These are phyloP conservation scores for Megaptera novaeangliae DNA, from an alignment of 2,113 vertebrate species.

Conservation along the genomic window DNA sequence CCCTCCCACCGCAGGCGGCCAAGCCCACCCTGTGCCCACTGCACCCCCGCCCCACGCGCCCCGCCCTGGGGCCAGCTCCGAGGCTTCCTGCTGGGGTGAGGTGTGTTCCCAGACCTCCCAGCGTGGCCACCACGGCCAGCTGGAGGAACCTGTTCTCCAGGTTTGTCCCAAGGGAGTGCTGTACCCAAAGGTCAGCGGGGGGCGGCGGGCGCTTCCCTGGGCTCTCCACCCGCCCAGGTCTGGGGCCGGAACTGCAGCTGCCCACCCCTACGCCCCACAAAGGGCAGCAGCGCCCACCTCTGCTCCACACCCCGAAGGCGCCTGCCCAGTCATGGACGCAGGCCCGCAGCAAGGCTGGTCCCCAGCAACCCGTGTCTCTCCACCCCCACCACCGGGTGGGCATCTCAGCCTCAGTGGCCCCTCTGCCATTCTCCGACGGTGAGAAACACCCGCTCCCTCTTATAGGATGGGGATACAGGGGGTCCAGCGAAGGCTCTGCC, in stretches of 20 bases:
- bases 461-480: background rate
- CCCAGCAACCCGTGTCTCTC: background rate
- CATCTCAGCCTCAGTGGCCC: background rate
- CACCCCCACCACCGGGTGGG: background rate
- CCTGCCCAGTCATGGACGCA: background rate
- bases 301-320: rapidly evolving
- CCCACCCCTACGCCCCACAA: background rate
- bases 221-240: too few species aligned
- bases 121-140: background rate
- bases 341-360: background rate
- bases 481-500: background rate
- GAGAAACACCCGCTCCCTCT: background rate
- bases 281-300: background rate
- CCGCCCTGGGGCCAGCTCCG: background rate
- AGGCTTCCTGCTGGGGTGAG: background rate
- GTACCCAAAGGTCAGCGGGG: background rate
- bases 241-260: background rate
- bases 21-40: background rate
- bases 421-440: background rate
- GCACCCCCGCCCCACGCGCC: background rate
- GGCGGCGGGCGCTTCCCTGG: too few species aligned
- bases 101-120: background rate
- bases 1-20: too few species aligned
- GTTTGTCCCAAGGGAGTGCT: background rate
- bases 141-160: background rate